Evolutionary conservation across 2,888 invertebrate genomes (phyloP).

Genomic region (Chalcis sispes): DNA sequence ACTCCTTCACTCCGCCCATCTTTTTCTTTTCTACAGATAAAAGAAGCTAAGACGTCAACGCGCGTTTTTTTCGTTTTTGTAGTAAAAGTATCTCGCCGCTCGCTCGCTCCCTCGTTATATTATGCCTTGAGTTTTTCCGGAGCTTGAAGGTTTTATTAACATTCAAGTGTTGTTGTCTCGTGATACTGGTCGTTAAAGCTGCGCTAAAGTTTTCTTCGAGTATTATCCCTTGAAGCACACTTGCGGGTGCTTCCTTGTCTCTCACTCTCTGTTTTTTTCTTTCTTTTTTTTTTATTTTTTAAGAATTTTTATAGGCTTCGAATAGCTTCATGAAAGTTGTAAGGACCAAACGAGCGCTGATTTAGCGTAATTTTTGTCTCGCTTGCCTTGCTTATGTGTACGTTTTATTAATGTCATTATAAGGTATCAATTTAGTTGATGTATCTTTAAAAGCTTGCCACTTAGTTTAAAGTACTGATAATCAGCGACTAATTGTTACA

Average conservation of each 20-base stretch:
- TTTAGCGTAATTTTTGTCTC: conserved; percentile 6
- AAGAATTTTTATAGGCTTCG: background rate
- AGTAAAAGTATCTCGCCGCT: conserved; percentile 6
- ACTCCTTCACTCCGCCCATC: no score
- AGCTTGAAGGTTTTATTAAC: conserved; percentile 36
- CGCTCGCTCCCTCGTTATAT: background rate
- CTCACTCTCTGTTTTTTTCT: conserved; percentile 19
- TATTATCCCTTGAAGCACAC: conserved; percentile 15
- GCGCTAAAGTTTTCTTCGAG: conserved; percentile 30
- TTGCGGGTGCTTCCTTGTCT: background rate
- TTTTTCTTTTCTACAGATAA: background rate
- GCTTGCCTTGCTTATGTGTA: no score
- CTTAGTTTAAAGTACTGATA: no score
- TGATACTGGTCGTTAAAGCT: conserved; percentile 6
- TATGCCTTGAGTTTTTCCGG: conserved; percentile 18
- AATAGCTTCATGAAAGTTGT: conserved; percentile 2
- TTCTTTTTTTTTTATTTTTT: no score
- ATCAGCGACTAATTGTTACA: no score
- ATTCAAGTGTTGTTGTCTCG: conserved; percentile 16
- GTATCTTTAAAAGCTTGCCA: no score
- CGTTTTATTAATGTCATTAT: no score
- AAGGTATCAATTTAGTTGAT: no score
- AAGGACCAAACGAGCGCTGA: conserved; percentile 1
- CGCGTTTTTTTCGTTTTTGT: background rate
- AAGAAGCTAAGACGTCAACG: conserved; percentile 3